Conservation (phyloP, 2,888 invertebrate species). For the Anthophora plumipes region DNA sequence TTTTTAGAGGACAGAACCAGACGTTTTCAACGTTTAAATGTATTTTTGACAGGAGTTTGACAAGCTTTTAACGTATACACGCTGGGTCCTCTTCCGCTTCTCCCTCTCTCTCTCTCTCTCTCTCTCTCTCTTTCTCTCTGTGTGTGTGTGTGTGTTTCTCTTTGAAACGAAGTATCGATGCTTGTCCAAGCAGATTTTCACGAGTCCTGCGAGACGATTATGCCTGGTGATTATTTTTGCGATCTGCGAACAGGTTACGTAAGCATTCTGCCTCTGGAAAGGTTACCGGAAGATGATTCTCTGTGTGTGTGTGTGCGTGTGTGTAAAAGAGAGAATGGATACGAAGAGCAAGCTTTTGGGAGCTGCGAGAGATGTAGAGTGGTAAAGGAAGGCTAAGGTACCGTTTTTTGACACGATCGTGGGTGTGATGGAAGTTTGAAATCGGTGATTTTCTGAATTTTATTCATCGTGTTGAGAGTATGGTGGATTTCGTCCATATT, state of each 20-base stretch:
- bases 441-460: too few species aligned
- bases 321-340: not conserved
- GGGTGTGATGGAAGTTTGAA: not conserved
- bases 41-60: conserved; percentile 74
- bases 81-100: too few species aligned
- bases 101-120: not conserved
- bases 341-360: not conserved
- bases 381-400: not conserved
- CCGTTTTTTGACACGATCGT: not conserved
- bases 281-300: conserved; percentile 12
- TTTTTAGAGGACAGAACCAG: conserved; percentile 42
- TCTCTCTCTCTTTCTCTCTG: not conserved
- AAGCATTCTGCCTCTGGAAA: conserved; percentile 30
- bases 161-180: not conserved
- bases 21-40: conserved; percentile 33
- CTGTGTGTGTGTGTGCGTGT: not conserved
- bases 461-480: too few species aligned
- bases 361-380: not conserved
- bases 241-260: conserved; percentile 14
- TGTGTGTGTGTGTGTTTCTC: too few species aligned
- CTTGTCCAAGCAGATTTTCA: not conserved
- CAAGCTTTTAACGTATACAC: conserved; percentile 70
- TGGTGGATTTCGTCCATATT: too few species aligned
- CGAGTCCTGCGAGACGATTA: conserved; percentile 18
- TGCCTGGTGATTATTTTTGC: conserved; percentile 16